Evolutionary conservation across 2,113 vertebrate genomes (phyloP).

Genomic region (Myxocyprinus asiaticus): DNA sequence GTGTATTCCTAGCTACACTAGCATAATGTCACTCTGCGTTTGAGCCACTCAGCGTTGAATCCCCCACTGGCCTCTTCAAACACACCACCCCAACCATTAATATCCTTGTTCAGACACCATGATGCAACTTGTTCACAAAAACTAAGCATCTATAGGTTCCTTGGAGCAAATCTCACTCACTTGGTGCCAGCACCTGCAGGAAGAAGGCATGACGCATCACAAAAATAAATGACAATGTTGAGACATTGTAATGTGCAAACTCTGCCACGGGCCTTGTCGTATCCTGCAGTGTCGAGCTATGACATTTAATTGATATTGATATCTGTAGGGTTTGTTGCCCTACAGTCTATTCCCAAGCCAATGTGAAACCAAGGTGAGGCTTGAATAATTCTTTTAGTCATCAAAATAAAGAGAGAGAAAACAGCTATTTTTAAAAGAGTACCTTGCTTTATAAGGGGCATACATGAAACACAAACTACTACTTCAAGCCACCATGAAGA

Average conservation of each 20-base stretch:
- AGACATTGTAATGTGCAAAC: neutral
- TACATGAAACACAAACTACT: neutral
- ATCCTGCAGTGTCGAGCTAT: neutral
- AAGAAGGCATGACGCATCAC: neutral
- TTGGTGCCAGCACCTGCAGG: conserved; percentile 12
- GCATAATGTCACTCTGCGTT: conserved; percentile 30
- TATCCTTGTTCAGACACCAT: conserved; percentile 34
- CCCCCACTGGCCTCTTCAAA: conserved; percentile 27
- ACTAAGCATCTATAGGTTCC: conserved; percentile 4
- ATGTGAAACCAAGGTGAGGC: neutral
- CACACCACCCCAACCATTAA: conserved; percentile 39
- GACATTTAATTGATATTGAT: neutral
- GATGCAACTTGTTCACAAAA: neutral
- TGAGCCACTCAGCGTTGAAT: neutral
- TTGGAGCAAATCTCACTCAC: conserved; percentile 12
- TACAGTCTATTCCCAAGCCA: neutral
- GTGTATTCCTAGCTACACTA: conserved; percentile 45
- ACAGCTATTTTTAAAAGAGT: neutral
- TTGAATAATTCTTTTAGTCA: neutral
- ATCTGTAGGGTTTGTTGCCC: neutral
- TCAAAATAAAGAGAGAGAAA: neutral
- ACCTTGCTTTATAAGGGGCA: neutral
- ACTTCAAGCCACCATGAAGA: neutral
- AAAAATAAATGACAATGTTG: conserved; percentile 11
- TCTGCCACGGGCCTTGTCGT: neutral